Conservation (phyloP, 2,888 invertebrate genomes). For the Amblyteles armatorius region DNA sequence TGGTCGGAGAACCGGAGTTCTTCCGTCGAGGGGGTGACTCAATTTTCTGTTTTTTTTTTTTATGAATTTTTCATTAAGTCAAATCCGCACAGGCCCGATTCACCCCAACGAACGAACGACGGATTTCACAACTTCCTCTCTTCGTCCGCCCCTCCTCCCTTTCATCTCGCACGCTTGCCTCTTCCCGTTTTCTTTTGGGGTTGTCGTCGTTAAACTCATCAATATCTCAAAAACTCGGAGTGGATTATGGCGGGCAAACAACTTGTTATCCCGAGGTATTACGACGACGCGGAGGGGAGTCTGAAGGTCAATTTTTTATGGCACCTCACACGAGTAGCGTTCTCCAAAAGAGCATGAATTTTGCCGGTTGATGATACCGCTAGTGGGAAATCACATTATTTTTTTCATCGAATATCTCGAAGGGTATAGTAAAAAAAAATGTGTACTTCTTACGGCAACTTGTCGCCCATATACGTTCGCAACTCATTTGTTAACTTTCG, state of each 20-base stretch:
- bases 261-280: conserved; percentile 32
- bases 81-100: conserved; percentile 56
- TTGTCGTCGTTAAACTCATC: conserved; percentile 59
- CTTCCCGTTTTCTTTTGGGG: conserved; percentile 36
- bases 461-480: not conserved
- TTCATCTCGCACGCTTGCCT: not conserved
- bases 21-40: conserved; percentile 30
- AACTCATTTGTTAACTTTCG: too few species aligned
- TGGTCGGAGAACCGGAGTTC: conserved; percentile 19
- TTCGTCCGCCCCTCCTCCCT: conserved; percentile 1
- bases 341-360: not conserved
- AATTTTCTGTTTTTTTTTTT: conserved; percentile 48
- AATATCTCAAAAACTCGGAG: conserved; percentile 64
- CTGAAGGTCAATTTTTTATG: conserved; percentile 54
- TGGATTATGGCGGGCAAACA: conserved; percentile 62
- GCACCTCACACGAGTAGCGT: not conserved
- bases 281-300: not conserved
- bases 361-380: not conserved
- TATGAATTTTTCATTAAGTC: conserved; percentile 64
- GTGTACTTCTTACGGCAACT: too few species aligned
- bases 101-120: conserved; percentile 33
- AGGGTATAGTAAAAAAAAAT: too few species aligned
- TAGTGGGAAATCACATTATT: not conserved
- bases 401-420: not conserved
- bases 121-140: conserved; percentile 51